A percentile compares a stretch with the other conserved stretches of the same genome.
phyloP scores from a whole-genome alignment of 2,113 vertebrate genomes.

The Oncorhynchus masou region DNA sequence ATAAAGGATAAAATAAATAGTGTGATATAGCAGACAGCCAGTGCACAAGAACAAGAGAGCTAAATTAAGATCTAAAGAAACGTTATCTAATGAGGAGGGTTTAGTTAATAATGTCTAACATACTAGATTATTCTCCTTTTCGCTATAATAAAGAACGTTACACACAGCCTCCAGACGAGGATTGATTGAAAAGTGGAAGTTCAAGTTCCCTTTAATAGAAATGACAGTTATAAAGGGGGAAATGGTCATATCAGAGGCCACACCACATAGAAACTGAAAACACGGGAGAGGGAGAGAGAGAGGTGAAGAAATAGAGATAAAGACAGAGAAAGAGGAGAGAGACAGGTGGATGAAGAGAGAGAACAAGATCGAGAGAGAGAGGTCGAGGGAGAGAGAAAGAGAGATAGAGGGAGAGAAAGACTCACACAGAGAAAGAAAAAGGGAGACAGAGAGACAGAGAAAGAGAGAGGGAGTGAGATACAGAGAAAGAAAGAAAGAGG shows the following conservation, averaged over 20 bases:
- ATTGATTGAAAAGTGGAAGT: conserved; percentile 26
- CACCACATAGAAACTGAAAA: background rate
- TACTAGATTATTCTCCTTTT: background rate
- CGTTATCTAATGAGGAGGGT: conserved; percentile 82
- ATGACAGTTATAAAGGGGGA: conserved; percentile 23
- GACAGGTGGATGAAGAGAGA: conserved; percentile 53
- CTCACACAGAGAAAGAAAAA: too few species aligned
- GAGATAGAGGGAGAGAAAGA: too few species aligned
- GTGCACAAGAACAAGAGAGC: conserved; percentile 65
- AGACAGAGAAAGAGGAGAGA: conserved; percentile 50
- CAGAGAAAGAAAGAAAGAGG: too few species aligned
- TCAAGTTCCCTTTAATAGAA: conserved; percentile 41
- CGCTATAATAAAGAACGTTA: conserved; percentile 30
- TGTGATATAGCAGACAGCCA: background rate
- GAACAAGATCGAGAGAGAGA: conserved; percentile 6
- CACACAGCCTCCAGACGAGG: conserved; percentile 34
- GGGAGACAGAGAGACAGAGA: too few species aligned
- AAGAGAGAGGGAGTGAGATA: too few species aligned
- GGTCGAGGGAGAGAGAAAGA: too few species aligned
- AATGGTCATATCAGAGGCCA: conserved; percentile 75
- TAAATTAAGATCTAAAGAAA: conserved; percentile 82
- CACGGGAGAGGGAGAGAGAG: conserved; percentile 33
- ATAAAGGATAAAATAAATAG: too few species aligned
- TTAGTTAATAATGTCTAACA: conserved; percentile 74
- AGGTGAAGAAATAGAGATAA: conserved; percentile 13